Evolutionary conservation across 2,113 vertebrate genomes (phyloP), one percentile per base, ranked within the genome.

Genomic region (Menura novaehollandiae): DNA sequence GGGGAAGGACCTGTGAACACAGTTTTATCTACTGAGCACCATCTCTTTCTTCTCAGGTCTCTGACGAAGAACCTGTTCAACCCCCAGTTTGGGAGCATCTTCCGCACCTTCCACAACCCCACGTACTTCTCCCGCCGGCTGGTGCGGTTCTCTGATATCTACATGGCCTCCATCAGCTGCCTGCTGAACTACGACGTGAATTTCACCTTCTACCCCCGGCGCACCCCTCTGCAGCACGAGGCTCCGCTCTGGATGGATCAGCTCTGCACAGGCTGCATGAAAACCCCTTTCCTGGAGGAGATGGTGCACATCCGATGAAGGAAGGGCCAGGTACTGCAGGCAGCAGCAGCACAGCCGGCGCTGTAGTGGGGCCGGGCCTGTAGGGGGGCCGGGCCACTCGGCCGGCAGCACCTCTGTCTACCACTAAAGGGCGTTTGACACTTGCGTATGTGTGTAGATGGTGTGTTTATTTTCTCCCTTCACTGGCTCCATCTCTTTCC

Each of bases 231-330:
- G 86, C 98, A 98, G 91, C 98, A 98, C 0, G 98, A 98, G 91
- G 98, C 98, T 0, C 98, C 98, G 0, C 98, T 98, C 86, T 98
- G 98, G 98, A 98, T 98, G 98, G 98, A 98, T 69, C 98, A 98
- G 95, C 98, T 98, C 3, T 98, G 98, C 95, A 98, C 98, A 0
- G 98, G 98, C 89, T 98, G 98, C 97, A 98, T 98, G 98, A 98
- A 98, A 95, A 98, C 98, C 0, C 98, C 98, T 46, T 98, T 98
- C 89, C 97, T 98, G 12, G 96, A 98, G 15, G 98, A 98, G 95
- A 98, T 98, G 98, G 98, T 97, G 69, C 98, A 98, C 24, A 98
- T 98, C 84, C 98, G 98, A n/a, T 98, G 96, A 98, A 62, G 80
- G 96, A 98, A 62, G 80, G 91, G 91, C 59, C 32, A 63, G 81